Evolutionary conservation across 2,797 vertebrate genomes (phyloP).

Genomic region (Myripristis jacobus): DNA sequence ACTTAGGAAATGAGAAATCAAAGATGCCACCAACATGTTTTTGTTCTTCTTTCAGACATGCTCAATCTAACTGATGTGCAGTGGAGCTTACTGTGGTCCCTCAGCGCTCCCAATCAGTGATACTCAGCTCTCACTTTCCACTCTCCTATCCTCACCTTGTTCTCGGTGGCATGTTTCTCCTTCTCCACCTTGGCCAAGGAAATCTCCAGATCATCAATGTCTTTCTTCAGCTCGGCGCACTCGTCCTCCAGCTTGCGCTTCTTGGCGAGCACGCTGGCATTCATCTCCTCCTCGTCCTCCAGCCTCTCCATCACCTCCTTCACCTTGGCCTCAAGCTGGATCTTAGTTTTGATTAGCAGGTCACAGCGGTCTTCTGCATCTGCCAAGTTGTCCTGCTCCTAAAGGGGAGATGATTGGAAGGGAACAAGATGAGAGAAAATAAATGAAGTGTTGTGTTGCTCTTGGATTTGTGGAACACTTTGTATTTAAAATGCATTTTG

Average conservation of each 20-base stretch:
- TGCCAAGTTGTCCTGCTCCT: constrained; percentile 96
- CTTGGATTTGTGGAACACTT: not conserved
- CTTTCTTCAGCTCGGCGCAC: constrained; percentile 93
- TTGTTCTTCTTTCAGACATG: not conserved
- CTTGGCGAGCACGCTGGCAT: constrained; percentile 86
- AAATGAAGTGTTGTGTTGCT: not conserved
- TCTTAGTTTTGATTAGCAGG: constrained; percentile 94
- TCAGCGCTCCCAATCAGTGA: not conserved
- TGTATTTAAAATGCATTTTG: not conserved
- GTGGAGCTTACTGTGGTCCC: not conserved
- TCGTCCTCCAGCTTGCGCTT: constrained; percentile 94
- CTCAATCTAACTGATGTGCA: not conserved
- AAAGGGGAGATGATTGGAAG: not conserved
- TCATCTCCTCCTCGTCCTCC: constrained; percentile 95
- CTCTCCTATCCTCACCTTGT: constrained; percentile 83
- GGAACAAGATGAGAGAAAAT: not conserved
- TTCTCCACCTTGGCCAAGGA: constrained; percentile 94
- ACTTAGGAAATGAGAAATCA: not conserved
- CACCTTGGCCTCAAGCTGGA: constrained; percentile 92
- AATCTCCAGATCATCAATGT: constrained; percentile 94
- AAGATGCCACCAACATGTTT: not conserved
- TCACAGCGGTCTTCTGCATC: constrained; percentile 95
- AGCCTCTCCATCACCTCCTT: constrained; percentile 91
- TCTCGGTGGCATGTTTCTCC: constrained; percentile 94
- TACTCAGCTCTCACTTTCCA: not conserved